Conservation (phyloP, 2,888 invertebrate genomes). For the Vanessa cardui region DNA sequence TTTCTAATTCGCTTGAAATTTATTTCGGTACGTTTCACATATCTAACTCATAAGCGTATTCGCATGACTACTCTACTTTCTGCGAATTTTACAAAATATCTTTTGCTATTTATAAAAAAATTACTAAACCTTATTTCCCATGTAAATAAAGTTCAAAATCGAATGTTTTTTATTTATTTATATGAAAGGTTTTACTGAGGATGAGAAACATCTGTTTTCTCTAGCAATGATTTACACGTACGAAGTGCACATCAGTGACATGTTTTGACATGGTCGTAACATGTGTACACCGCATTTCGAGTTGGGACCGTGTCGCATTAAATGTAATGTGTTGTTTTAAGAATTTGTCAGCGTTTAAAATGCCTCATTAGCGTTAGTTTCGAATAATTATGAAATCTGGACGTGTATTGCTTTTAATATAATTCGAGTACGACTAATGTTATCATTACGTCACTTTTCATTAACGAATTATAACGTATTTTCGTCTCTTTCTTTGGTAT, state of each 20-base stretch:
- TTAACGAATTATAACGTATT: neutral
- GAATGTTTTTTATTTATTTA: neutral
- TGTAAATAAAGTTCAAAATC: slow-evolving; percentile 4
- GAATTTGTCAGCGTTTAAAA: slow-evolving; percentile 23
- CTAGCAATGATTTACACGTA: slow-evolving; percentile 40
- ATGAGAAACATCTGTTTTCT: slow-evolving; percentile 37
- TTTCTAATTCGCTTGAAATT: slow-evolving; percentile 22
- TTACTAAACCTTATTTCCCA: neutral
- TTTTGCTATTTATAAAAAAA: neutral
- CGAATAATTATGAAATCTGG: slow-evolving; percentile 3
- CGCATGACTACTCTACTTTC: slow-evolving; percentile 11
- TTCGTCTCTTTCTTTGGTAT: no score
- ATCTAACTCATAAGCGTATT: slow-evolving; percentile 6
- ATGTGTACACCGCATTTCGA: slow-evolving; percentile 31
- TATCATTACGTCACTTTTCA: neutral
- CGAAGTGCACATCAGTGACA: slow-evolving; percentile 39
- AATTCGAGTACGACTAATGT: neutral
- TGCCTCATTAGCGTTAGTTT: slow-evolving; percentile 15
- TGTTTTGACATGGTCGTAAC: slow-evolving; percentile 40
- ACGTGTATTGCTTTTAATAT: slow-evolving; percentile 1
- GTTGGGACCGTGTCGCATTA: slow-evolving; percentile 29
- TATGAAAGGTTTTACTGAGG: slow-evolving; percentile 3
- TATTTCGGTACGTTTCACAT: slow-evolving; percentile 19
- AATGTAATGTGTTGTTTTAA: slow-evolving; percentile 19
- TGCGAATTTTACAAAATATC: slow-evolving; percentile 6